Evolutionary conservation across 2,888 invertebrate genomes (phyloP).

Genomic region (Eupithecia dodoneata): DNA sequence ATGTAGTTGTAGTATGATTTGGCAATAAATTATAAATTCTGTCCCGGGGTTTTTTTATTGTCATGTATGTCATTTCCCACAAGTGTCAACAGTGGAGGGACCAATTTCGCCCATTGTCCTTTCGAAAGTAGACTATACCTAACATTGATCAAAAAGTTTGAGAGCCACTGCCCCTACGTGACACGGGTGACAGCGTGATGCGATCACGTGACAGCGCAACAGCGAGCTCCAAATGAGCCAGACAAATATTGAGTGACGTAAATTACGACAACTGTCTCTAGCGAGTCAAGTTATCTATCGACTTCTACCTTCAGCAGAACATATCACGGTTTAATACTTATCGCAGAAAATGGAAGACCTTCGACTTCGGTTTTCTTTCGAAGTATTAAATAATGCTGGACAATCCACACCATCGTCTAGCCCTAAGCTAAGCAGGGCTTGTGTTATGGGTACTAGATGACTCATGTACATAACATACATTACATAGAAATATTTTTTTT

Average conservation of each 20-base stretch:
- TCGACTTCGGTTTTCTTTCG: neutral
- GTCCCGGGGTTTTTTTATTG: no score
- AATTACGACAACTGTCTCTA: conserved; percentile 24
- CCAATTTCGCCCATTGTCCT: no score
- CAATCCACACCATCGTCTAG: no score
- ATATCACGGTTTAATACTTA: neutral
- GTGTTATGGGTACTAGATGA: no score
- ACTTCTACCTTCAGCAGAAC: neutral
- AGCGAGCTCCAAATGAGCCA: conserved; percentile 39
- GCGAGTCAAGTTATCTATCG: neutral
- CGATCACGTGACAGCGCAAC: conserved; percentile 35
- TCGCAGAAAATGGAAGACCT: neutral
- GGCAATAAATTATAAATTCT: no score
- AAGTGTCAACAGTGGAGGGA: no score
- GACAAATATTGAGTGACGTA: conserved; percentile 42
- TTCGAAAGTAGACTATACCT: neutral
- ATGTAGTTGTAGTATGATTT: no score
- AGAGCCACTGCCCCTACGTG: conserved; percentile 34
- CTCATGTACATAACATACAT: no score
- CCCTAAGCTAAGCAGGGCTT: no score
- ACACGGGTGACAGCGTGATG: conserved; percentile 35
- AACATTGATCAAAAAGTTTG: conserved; percentile 27
- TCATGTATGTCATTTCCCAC: no score
- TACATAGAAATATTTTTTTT: no score
- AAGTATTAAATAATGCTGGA: neutral